These are phyloP conservation scores for Argyresthia goedartella DNA, from an alignment of 2,888 invertebrate genomes.

Conservation along the genomic window DNA sequence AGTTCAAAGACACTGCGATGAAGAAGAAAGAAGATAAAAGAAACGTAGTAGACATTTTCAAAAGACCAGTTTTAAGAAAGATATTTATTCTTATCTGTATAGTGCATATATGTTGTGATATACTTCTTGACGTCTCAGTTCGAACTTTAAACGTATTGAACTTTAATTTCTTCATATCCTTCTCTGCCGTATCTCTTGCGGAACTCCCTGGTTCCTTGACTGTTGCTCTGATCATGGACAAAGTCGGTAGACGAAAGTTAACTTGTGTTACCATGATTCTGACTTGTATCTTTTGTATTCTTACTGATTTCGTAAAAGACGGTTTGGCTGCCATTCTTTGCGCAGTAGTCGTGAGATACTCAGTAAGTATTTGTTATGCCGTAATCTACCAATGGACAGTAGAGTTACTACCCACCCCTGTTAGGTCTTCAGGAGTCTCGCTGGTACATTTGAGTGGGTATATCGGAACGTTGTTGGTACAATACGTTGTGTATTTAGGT, in stretches of 20 bases:
- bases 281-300: slow-evolving; percentile 6
- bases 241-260: slow-evolving; percentile 8
- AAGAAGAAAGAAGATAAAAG: neutral
- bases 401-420: slow-evolving; percentile 10
- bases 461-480: slow-evolving; percentile 5
- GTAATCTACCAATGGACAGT: slow-evolving; percentile 8
- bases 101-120: slow-evolving; percentile 6
- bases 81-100: slow-evolving; percentile 8
- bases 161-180: slow-evolving; percentile 9
- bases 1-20: slow-evolving; percentile 5
- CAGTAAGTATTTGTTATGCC: slow-evolving; percentile 6
- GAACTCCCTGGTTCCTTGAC: slow-evolving; percentile 8
- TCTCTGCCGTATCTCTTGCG: slow-evolving; percentile 7
- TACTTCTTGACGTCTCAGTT: slow-evolving; percentile 8
- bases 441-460: slow-evolving; percentile 6
- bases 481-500: slow-evolving; percentile 8
- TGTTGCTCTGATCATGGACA: slow-evolving; percentile 8
- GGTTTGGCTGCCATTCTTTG: slow-evolving; percentile 7
- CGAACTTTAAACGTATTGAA: slow-evolving; percentile 7
- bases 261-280: neutral
- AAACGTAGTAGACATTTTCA: slow-evolving; percentile 7
- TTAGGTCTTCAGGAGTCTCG: slow-evolving; percentile 7
- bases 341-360: slow-evolving; percentile 7
- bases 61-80: slow-evolving; percentile 7
- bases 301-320: slow-evolving; percentile 5